phyloP scores from a whole-genome alignment of 1,140 invertebrate genomes.

The Orius insidiosus region DNA sequence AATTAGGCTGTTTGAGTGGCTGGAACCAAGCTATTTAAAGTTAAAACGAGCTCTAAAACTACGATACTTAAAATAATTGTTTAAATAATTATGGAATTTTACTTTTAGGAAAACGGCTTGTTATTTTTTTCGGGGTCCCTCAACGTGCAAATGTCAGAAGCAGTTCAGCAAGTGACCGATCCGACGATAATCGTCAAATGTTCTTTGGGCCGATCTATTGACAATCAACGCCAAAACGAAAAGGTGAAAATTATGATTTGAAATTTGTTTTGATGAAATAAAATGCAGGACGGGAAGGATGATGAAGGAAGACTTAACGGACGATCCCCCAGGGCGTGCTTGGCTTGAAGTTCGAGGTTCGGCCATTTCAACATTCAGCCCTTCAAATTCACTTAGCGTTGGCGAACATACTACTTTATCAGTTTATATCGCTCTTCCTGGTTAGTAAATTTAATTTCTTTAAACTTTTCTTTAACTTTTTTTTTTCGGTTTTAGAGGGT shows the following conservation, averaged over 20 bases:
- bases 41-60: too few species aligned
- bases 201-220: conserved; percentile 10
- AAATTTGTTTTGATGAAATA: not conserved
- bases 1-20: too few species aligned
- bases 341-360: conserved; percentile 51
- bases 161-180: conserved; percentile 12
- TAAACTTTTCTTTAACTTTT: not conserved
- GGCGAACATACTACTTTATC: conserved; percentile 50
- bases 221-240: not conserved
- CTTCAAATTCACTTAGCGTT: conserved; percentile 38
- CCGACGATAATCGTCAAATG: conserved; percentile 7
- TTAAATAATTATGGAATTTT: too few species aligned
- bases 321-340: conserved; percentile 34
- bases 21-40: too few species aligned
- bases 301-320: conserved; percentile 14
- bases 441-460: conserved; percentile 25
- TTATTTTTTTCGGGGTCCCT: conserved; percentile 7
- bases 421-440: conserved; percentile 46
- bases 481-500: conserved; percentile 7
- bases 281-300: conserved; percentile 7
- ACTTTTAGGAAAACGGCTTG: conserved; percentile 7
- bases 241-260: not conserved
- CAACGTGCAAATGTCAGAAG: conserved; percentile 15
- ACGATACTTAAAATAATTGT: too few species aligned
- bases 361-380: conserved; percentile 23